Evolutionary conservation across 1,140 invertebrate species (phyloP).

Genomic region (Doryteuthis pealeii): DNA sequence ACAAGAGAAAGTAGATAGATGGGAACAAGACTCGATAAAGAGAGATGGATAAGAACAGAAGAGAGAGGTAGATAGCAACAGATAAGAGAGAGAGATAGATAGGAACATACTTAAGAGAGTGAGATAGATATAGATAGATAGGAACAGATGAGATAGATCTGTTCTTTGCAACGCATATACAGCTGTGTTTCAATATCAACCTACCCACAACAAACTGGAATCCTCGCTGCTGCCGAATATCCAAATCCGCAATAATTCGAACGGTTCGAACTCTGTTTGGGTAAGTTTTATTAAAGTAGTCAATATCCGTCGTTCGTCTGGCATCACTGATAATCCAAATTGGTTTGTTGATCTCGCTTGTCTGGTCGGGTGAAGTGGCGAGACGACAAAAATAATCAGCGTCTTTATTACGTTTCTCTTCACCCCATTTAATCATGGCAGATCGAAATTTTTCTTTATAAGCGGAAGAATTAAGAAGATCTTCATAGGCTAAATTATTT

Average conservation of each 20-base stretch:
- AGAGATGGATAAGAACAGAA: too few relatives aligned
- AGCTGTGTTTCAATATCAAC: too few relatives aligned
- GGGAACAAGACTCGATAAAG: too few relatives aligned
- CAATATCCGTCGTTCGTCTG: conserved; percentile 80
- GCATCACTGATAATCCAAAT: conserved; percentile 91
- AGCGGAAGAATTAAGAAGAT: conserved; percentile 72
- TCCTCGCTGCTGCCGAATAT: conserved; percentile 71
- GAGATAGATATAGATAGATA: too few relatives aligned
- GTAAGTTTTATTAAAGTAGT: conserved; percentile 78
- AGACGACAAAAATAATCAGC: conserved; percentile 84
- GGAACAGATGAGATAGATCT: too few relatives aligned
- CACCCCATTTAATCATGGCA: conserved; percentile 92
- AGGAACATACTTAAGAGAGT: too few relatives aligned
- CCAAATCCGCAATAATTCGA: conserved; percentile 70
- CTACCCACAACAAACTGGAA: conserved; percentile 61
- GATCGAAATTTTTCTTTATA: conserved; percentile 87
- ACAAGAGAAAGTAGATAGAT: too few relatives aligned
- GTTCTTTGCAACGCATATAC: too few relatives aligned
- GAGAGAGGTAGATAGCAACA: too few relatives aligned
- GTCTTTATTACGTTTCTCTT: conserved; percentile 75
- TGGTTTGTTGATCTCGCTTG: conserved; percentile 33
- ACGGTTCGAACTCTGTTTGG: conserved; percentile 66
- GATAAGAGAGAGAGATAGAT: too few relatives aligned
- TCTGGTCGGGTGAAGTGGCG: conserved; percentile 27
- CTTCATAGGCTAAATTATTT: conserved; percentile 73